Conservation (phyloP, 2,888 invertebrate genomes). For the Cheilosia variabilis region DNA sequence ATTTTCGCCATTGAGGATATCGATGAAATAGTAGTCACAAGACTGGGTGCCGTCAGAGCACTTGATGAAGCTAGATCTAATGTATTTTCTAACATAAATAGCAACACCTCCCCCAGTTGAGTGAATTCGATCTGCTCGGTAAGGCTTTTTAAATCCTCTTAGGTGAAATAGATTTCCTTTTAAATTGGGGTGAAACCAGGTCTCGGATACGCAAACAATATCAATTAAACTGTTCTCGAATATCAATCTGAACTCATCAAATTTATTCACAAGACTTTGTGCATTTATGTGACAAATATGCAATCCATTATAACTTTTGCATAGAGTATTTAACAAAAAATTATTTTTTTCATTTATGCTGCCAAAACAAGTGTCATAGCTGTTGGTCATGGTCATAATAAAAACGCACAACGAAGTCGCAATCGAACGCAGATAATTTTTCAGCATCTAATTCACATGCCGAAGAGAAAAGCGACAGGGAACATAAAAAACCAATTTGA, state of each 20-base stretch:
- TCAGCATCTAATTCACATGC: too few relatives aligned
- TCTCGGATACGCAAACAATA: background rate
- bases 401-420: too few relatives aligned
- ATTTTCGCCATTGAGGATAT: background rate
- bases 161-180: too few relatives aligned
- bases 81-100: slow-evolving; percentile 16
- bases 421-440: too few relatives aligned
- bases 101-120: background rate
- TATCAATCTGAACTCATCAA: background rate
- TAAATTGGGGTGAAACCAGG: too few relatives aligned
- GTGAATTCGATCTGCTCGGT: slow-evolving; percentile 20
- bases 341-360: too few relatives aligned
- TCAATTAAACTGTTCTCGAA: background rate
- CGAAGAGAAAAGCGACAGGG: too few relatives aligned
- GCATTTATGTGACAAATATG: slow-evolving; percentile 11
- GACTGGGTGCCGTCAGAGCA: background rate
- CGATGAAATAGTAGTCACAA: slow-evolving; percentile 1
- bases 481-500: too few relatives aligned
- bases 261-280: slow-evolving; percentile 3
- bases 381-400: too few relatives aligned
- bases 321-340: background rate
- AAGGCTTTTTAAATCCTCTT: background rate
- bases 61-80: background rate
- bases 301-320: slow-evolving; percentile 9
- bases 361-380: too few relatives aligned